Percentiles rank a stretch among this genome's conserved stretches.
Conservation (phyloP, 2,113 vertebrate genomes). For the Trogon surrucura region DNA sequence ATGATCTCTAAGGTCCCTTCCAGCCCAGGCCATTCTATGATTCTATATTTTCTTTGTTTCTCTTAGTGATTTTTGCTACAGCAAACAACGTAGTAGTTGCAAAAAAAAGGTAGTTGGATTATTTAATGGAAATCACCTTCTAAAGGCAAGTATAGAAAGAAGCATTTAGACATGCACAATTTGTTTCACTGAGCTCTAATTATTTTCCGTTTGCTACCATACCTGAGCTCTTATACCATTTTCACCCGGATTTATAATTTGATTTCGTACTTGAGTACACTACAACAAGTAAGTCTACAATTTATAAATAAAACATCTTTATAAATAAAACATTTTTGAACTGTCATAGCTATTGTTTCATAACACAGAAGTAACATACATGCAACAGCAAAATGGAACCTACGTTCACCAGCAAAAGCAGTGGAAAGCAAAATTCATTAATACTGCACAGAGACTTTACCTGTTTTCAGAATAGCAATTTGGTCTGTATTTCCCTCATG, state of each 20-base stretch:
- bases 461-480: neutral
- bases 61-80: neutral
- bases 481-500: neutral
- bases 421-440: neutral
- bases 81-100: neutral
- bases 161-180: neutral
- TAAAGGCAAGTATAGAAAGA: neutral
- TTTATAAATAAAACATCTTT: neutral
- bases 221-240: neutral
- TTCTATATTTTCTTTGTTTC: neutral
- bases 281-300: neutral
- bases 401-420: neutral
- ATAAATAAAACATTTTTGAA: neutral
- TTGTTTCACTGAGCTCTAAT: neutral
- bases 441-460: neutral
- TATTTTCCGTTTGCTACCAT: neutral
- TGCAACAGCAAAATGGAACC: neutral
- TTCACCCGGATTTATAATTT: neutral
- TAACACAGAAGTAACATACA: neutral
- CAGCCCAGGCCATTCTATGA: too few relatives aligned
- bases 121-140: neutral
- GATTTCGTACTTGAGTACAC: neutral
- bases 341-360: neutral
- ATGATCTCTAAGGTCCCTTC: too few relatives aligned
- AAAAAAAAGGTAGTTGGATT: neutral